These are phyloP conservation scores for Scomber scombrus DNA, from an alignment of 2,113 vertebrate genomes.

Conservation along the genomic window DNA sequence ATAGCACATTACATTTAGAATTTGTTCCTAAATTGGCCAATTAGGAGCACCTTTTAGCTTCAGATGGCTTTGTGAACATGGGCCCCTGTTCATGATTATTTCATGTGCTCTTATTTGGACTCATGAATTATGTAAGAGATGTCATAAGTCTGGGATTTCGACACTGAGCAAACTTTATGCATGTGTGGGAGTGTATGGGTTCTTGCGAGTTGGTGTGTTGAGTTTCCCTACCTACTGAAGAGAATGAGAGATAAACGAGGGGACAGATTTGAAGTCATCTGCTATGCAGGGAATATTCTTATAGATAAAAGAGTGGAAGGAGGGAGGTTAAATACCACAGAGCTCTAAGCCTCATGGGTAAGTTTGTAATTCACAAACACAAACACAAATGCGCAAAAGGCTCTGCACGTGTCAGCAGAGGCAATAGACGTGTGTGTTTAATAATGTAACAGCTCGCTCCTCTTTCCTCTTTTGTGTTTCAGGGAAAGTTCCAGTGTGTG, in stretches of 20 bases:
- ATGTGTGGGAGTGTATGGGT: constrained; percentile 30
- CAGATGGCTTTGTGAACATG: constrained; percentile 60
- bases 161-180: constrained; percentile 50
- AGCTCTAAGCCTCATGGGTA: constrained; percentile 22
- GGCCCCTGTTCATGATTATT: constrained; percentile 72
- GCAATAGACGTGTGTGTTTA: constrained; percentile 62
- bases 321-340: constrained; percentile 18
- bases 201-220: constrained; percentile 23
- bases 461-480: constrained; percentile 70
- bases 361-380: constrained; percentile 46
- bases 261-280: constrained; percentile 29
- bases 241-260: constrained; percentile 32
- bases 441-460: constrained; percentile 68
- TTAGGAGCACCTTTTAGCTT: constrained; percentile 68
- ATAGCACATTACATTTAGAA: constrained; percentile 57
- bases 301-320: constrained; percentile 10
- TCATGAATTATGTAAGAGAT: constrained; percentile 69
- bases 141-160: constrained; percentile 66
- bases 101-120: constrained; percentile 77
- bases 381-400: constrained; percentile 66
- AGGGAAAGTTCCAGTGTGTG: constrained; percentile 49
- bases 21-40: constrained; percentile 69
- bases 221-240: constrained; percentile 19
- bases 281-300: constrained; percentile 12
- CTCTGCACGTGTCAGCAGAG: constrained; percentile 53